These are phyloP conservation scores for Oscarella lobularis DNA, from an alignment of 37 sponge, comb jelly and placozoan species.

Conservation along the genomic window DNA sequence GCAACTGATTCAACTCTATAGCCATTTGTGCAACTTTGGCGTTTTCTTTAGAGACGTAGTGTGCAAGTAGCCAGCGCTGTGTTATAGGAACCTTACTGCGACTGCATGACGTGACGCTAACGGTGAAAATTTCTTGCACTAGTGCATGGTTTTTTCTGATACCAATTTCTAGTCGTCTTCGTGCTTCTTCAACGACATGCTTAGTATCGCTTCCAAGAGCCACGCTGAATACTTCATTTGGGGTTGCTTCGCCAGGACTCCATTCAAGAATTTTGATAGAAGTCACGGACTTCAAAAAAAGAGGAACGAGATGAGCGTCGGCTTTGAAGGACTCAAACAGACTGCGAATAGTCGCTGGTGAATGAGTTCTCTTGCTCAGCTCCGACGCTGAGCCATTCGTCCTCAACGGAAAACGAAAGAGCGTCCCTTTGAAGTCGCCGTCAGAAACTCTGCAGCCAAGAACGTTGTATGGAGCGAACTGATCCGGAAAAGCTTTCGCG, in stretches of 20 bases:
- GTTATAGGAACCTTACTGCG: not conserved
- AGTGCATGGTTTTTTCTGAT: not conserved
- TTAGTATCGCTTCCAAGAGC: not conserved
- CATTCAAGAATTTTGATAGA: not conserved
- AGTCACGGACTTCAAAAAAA: not conserved
- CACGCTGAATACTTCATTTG: not conserved
- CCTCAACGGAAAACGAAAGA: slow-evolving; percentile 59
- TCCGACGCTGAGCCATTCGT: not conserved
- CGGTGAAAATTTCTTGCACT: not conserved
- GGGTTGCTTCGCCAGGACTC: not conserved
- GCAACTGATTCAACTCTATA: not conserved
- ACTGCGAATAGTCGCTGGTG: not conserved
- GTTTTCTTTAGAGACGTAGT: not conserved
- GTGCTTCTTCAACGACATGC: not conserved
- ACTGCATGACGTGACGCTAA: not conserved
- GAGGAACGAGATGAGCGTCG: not conserved
- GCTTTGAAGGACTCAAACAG: not conserved
- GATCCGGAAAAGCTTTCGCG: not conserved
- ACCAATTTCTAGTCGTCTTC: not conserved
- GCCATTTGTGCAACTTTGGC: not conserved
- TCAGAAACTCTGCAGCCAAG: not conserved
- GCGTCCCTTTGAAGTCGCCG: slow-evolving; percentile 12
- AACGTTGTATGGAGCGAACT: slow-evolving; percentile 4
- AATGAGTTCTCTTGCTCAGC: not conserved
- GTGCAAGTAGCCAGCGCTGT: not conserved